These are phyloP conservation scores for Oasisia sp. DNA, from an alignment of 2,888 invertebrate genomes.

Conservation along the genomic window DNA sequence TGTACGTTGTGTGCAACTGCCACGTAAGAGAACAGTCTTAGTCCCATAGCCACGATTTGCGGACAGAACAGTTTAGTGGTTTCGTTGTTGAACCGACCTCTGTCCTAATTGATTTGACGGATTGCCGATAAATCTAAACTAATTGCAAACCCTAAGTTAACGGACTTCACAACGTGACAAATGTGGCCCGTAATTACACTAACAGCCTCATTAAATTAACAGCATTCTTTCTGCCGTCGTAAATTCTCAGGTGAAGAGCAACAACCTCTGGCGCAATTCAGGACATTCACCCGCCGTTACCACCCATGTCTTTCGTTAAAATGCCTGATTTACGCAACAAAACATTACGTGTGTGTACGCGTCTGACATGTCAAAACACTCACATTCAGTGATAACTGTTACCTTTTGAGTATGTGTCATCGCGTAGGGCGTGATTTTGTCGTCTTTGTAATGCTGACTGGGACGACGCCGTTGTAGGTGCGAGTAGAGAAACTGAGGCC, in stretches of 20 bases:
- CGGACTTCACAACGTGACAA: neutral
- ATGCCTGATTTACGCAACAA: too few relatives aligned
- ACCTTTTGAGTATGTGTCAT: too few relatives aligned
- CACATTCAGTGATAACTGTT: neutral
- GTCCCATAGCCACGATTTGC: neutral
- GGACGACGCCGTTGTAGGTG: neutral
- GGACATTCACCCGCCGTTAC: neutral
- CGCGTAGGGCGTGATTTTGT: too few relatives aligned
- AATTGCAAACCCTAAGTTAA: neutral
- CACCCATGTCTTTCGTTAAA: neutral
- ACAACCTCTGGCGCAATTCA: neutral
- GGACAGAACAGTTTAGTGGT: neutral
- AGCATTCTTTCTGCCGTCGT: neutral
- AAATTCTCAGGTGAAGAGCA: neutral
- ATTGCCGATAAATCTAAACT: slow-evolving; percentile 13
- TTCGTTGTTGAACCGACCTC: neutral
- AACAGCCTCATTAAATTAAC: neutral
- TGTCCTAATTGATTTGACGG: neutral
- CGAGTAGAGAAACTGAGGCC: neutral
- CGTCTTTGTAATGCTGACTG: too few relatives aligned
- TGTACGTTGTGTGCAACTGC: neutral
- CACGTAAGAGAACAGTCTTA: neutral
- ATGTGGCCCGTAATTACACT: neutral
- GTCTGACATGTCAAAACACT: neutral
- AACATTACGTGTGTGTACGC: neutral